Conservation (phyloP, 2,113 vertebrate species). For the Polypterus bichir region DNA sequence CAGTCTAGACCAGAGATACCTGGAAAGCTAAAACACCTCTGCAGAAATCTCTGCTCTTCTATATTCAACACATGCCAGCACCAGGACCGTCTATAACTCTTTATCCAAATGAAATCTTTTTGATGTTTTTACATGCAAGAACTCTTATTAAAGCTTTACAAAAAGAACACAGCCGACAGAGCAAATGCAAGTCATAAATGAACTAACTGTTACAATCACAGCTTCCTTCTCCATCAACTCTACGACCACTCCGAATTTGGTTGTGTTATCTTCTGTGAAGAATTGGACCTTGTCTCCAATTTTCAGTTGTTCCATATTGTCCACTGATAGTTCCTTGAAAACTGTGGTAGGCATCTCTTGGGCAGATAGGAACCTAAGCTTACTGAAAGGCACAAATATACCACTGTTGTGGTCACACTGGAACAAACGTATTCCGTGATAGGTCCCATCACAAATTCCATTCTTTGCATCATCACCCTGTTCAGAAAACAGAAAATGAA, state of each 20-base stretch:
- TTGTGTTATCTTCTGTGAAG: constrained; percentile 26
- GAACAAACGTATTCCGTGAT: constrained; percentile 13
- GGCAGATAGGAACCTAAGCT: constrained; percentile 27
- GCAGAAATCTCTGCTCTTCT: too few species aligned
- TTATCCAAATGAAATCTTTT: neutral
- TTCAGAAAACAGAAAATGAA: neutral
- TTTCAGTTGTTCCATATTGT: constrained; percentile 16
- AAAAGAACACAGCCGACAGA: neutral
- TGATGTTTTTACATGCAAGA: neutral
- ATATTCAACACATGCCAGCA: neutral
- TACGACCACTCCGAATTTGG: constrained; percentile 51
- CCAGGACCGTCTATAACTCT: constrained; percentile 22
- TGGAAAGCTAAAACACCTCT: too few species aligned
- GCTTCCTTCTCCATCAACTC: constrained; percentile 24
- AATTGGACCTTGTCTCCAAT: constrained; percentile 58
- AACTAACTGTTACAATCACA: constrained; percentile 40
- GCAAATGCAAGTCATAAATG: neutral
- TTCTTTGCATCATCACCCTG: constrained; percentile 51
- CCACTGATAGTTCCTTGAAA: constrained; percentile 4
- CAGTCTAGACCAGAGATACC: too few species aligned
- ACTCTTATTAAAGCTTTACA: neutral
- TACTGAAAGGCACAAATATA: constrained; percentile 52
- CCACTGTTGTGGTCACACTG: constrained; percentile 43
- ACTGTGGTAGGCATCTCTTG: fast-evolving
- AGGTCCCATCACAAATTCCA: constrained; percentile 34